Percentiles rank a stretch among this genome's conserved stretches.
Evolutionary conservation across 2,888 invertebrate genomes (phyloP).

Genomic region (Apodemia mormo): DNA sequence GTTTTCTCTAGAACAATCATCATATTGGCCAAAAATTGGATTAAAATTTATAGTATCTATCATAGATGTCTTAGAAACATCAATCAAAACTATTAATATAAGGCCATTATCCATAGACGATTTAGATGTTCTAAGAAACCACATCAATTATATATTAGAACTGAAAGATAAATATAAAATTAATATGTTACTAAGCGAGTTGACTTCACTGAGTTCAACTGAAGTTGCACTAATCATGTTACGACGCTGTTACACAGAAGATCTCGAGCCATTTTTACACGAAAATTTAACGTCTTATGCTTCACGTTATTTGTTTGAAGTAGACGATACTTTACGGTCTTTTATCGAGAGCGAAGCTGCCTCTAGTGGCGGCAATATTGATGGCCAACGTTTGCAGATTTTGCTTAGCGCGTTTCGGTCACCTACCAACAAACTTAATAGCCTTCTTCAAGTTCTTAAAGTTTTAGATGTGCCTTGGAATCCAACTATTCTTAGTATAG

Average conservation of each 20-base stretch:
- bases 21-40: conserved; percentile 78
- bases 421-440: conserved; percentile 60
- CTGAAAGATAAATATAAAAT: conserved; percentile 73
- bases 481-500: conserved; percentile 55
- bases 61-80: conserved; percentile 57
- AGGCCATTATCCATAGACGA: conserved; percentile 72
- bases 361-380: conserved; percentile 64
- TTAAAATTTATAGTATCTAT: conserved; percentile 70
- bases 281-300: conserved; percentile 69
- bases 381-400: conserved; percentile 62
- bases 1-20: conserved; percentile 67
- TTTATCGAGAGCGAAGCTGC: conserved; percentile 71
- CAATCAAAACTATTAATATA: conserved; percentile 61
- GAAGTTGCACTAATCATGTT: conserved; percentile 75
- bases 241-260: conserved; percentile 75
- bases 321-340: conserved; percentile 65
- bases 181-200: conserved; percentile 68
- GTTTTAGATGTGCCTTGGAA: conserved; percentile 74
- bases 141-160: conserved; percentile 65
- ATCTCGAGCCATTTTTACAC: conserved; percentile 63
- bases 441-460: conserved; percentile 68
- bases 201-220: conserved; percentile 63
- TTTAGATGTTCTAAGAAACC: conserved; percentile 64
- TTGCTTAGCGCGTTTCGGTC: conserved; percentile 63
- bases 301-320: conserved; percentile 63